Evolutionary conservation across 2,113 vertebrate species (phyloP).

Genomic region (Sander lucioperca): DNA sequence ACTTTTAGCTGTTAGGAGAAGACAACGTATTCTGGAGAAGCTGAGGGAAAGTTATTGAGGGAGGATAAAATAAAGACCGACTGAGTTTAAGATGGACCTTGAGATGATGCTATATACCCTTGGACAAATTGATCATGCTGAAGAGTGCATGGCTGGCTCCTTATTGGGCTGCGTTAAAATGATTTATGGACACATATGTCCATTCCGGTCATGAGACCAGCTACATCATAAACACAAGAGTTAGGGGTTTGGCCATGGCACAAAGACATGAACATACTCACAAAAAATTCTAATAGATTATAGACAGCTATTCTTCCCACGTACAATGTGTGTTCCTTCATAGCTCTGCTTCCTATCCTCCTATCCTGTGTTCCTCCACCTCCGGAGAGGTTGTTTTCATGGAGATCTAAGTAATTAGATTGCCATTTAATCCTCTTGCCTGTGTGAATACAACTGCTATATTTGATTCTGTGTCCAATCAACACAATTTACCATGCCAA

Average conservation of each 20-base stretch:
- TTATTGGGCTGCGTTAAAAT: slow-evolving; percentile 48
- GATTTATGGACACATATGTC: slow-evolving; percentile 68
- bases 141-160: slow-evolving; percentile 48
- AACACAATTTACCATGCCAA: slow-evolving; percentile 64
- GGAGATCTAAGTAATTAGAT: slow-evolving; percentile 82
- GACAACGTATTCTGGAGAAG: slow-evolving; percentile 31
- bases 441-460: slow-evolving; percentile 77
- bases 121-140: slow-evolving; percentile 60
- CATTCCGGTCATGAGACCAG: slow-evolving; percentile 21
- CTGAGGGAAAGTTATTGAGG: slow-evolving; percentile 10
- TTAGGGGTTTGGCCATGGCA: slow-evolving; percentile 12
- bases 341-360: slow-evolving; percentile 41
- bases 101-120: slow-evolving; percentile 47
- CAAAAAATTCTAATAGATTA: slow-evolving; percentile 20
- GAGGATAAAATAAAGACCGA: slow-evolving; percentile 21
- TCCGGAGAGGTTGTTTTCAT: slow-evolving; percentile 77
- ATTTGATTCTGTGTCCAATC: slow-evolving; percentile 82
- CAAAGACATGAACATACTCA: neutral
- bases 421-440: slow-evolving; percentile 78
- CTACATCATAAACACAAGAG: slow-evolving; percentile 46
- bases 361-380: slow-evolving; percentile 58
- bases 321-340: slow-evolving; percentile 33
- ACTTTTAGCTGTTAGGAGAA: slow-evolving; percentile 8
- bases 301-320: slow-evolving; percentile 34
- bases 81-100: slow-evolving; percentile 14